Base-by-base conservation (phyloP, 37 sponge, comb jelly and placozoan genomes). In the Chondrilla cf. caribensis region DNA sequence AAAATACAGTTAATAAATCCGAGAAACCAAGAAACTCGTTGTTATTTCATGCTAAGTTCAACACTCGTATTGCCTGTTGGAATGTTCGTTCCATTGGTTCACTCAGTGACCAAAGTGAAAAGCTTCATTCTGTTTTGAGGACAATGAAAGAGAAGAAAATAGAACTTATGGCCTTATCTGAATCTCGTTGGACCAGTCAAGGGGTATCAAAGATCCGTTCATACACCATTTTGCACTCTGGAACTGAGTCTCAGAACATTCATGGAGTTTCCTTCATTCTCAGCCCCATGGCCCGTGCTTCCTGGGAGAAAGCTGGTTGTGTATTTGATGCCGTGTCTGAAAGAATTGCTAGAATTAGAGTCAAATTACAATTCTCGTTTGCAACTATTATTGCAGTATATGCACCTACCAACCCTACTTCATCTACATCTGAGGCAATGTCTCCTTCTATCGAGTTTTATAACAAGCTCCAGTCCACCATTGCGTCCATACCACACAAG, bases 371-470 rank as follows among this genome's bases (percentile, higher is more conserved):
- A 5, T 15, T 62, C 64, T 62, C 64, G 5, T 62, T 19, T 15
- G 22, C 64, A 62, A 62, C 64, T 6, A 15, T 62, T 15, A 19
- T 62, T 19, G 8, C 64, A 6, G 64, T 62, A 6, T 62, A 62
- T 62, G 64, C 22, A 19, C 64, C 64, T 19, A 55, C 79, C 55
- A 79, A 79, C 35, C 58, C 79, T 54, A 26, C 31, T 18, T 18
- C 4, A 8, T 55, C 79, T 29, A 58, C 37, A 42, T 19, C 33
- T n/a, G 79, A 79, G 55, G 58, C 79, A 4, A 58, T 22, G 25
- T 36, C 25, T 25, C 79, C 55, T 7, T 79, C 79, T 58, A 4
- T 7, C 32, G 43, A 54, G n/a, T 79, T 54, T 32, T 79, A 79
- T 55, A 43, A 76, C 47, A 19, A 40, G 21, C 77, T 40, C n/a